Evolutionary conservation across 1,140 invertebrate genomes (phyloP).

Genomic region (Lamellibrachia luymesi): DNA sequence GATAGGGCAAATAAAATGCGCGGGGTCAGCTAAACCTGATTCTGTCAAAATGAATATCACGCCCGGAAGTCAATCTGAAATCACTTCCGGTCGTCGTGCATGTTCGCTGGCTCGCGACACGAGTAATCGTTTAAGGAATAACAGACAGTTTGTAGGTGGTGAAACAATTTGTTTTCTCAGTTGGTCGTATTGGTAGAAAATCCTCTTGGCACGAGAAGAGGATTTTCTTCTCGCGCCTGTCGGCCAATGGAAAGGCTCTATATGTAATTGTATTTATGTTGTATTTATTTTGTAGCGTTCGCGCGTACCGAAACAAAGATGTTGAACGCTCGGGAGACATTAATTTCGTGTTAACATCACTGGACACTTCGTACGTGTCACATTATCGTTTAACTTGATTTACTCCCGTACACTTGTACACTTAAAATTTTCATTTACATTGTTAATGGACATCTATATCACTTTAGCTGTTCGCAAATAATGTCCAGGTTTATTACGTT

Average conservation of each 20-base stretch:
- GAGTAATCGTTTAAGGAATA: background rate
- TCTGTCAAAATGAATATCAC: too few relatives aligned
- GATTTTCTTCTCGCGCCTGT: too few relatives aligned
- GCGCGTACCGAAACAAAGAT: background rate
- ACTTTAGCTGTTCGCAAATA: background rate
- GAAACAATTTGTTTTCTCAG: too few relatives aligned
- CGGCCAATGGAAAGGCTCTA: background rate
- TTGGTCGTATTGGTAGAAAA: too few relatives aligned
- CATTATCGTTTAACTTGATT: background rate
- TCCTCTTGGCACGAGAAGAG: too few relatives aligned
- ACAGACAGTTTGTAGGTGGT: background rate
- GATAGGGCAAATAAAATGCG: too few relatives aligned
- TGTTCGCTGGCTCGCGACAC: background rate
- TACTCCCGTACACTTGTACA: background rate
- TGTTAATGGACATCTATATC: too few relatives aligned
- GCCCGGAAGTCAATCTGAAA: too few relatives aligned
- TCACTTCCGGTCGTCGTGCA: background rate
- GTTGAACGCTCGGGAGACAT: background rate
- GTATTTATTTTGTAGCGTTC: background rate
- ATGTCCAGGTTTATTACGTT: background rate
- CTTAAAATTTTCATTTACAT: too few relatives aligned
- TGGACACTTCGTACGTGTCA: background rate
- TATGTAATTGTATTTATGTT: background rate
- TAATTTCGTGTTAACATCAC: background rate
- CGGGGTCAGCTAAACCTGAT: too few relatives aligned